phyloP scores from a whole-genome alignment of 1,140 invertebrate species.

The Nasonia giraulti region DNA sequence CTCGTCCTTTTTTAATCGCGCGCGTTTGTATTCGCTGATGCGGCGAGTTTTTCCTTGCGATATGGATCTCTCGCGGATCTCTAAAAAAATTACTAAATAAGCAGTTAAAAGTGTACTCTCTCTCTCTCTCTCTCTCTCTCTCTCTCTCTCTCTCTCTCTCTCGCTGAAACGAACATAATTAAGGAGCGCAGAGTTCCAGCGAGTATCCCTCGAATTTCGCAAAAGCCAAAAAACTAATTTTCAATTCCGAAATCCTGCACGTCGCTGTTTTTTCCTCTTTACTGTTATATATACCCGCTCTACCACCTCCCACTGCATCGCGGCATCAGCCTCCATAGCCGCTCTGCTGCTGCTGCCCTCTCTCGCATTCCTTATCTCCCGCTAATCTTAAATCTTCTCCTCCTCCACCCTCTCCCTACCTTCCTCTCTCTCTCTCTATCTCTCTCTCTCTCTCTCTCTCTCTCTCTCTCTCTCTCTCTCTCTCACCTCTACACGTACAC shows the following conservation, averaged over 20 bases:
- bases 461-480: background rate
- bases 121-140: no score
- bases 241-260: background rate
- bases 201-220: background rate
- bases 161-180: no score
- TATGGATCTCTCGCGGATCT: no score
- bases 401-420: background rate
- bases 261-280: background rate
- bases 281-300: conserved; percentile 3
- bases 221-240: background rate
- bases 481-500: conserved; percentile 4
- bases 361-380: conserved; percentile 40
- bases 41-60: no score
- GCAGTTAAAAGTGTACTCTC: no score
- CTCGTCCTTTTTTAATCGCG: background rate
- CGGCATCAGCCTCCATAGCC: background rate
- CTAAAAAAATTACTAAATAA: no score
- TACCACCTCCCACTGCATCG: background rate
- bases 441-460: no score
- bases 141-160: no score
- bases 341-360: background rate
- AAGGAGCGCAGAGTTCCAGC: no score
- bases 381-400: conserved; percentile 50
- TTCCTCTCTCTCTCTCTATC: background rate
- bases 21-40: no score